These are phyloP conservation scores for Buathra laborator DNA, from an alignment of 2,888 invertebrate genomes.

Conservation along the genomic window DNA sequence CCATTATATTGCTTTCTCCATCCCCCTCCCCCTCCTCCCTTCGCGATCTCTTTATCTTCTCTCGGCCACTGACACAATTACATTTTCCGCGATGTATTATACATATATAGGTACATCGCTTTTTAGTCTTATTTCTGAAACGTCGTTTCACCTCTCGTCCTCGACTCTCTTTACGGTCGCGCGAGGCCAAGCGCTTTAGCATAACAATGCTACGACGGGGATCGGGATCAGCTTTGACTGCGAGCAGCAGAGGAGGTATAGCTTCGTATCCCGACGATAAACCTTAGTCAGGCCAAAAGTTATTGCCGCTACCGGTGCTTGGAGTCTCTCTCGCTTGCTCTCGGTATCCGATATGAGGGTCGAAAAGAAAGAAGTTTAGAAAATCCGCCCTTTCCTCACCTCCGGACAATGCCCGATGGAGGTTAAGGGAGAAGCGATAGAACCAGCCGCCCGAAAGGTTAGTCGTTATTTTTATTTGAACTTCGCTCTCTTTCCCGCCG, in stretches of 20 bases:
- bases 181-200: slow-evolving; percentile 67
- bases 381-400: not conserved
- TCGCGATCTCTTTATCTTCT: slow-evolving; percentile 36
- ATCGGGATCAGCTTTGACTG: slow-evolving; percentile 70
- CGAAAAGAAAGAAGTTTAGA: slow-evolving; percentile 52
- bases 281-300: slow-evolving; percentile 61
- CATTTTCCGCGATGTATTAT: not conserved
- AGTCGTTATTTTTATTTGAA: slow-evolving; percentile 64
- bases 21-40: not conserved
- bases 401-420: slow-evolving; percentile 46
- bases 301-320: slow-evolving; percentile 65
- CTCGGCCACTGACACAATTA: slow-evolving; percentile 41
- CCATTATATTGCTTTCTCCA: not conserved
- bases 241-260: slow-evolving; percentile 51
- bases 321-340: slow-evolving; percentile 24
- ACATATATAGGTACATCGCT: slow-evolving; percentile 1
- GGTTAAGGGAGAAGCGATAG: slow-evolving; percentile 21
- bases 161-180: slow-evolving; percentile 43
- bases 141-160: slow-evolving; percentile 20
- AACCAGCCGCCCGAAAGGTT: slow-evolving; percentile 36
- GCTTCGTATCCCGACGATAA: slow-evolving; percentile 64
- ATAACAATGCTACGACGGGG: slow-evolving; percentile 71
- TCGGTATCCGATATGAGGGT: slow-evolving; percentile 61
- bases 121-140: slow-evolving; percentile 42
- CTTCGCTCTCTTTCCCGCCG: slow-evolving; percentile 10